Conservation (phyloP, 2,113 vertebrate species). For the Daboia siamensis region DNA sequence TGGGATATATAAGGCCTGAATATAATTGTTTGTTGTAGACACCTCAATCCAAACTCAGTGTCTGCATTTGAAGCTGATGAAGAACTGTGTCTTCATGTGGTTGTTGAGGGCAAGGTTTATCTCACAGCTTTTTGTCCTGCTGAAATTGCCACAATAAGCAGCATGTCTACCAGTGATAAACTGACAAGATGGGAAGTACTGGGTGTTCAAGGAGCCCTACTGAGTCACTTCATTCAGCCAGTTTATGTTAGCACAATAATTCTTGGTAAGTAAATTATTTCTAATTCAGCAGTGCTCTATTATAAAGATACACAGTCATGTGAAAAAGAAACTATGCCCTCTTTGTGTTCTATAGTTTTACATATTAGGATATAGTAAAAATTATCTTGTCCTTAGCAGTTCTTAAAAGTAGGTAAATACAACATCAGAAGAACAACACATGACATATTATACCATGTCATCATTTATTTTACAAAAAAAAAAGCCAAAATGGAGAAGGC, state of each 20-base stretch:
- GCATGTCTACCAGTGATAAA: slow-evolving; percentile 92
- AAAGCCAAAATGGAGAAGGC: neutral
- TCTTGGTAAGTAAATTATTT: slow-evolving; percentile 72
- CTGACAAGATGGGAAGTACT: slow-evolving; percentile 91
- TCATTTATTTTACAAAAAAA: neutral
- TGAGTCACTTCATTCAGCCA: slow-evolving; percentile 93
- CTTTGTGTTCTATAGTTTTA: neutral
- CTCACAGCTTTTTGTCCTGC: slow-evolving; percentile 76
- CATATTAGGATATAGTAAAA: neutral
- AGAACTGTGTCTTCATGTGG: slow-evolving; percentile 85
- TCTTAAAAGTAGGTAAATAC: neutral
- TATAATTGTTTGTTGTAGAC: slow-evolving; percentile 59
- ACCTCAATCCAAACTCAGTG: slow-evolving; percentile 79
- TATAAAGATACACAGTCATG: neutral
- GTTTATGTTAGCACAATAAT: slow-evolving; percentile 86
- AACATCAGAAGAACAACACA: neutral
- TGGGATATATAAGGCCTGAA: neutral
- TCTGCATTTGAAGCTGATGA: slow-evolving; percentile 81
- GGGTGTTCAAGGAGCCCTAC: slow-evolving; percentile 88
- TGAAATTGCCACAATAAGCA: slow-evolving; percentile 69
- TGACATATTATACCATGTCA: neutral
- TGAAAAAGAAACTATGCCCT: neutral
- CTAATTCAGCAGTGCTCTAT: neutral
- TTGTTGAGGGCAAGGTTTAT: slow-evolving; percentile 85
- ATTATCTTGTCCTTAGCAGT: neutral